Evolutionary conservation across 2,888 invertebrate genomes (phyloP), one percentile per base, ranked within the genome.

Genomic region (Chrysodeixis includens): DNA sequence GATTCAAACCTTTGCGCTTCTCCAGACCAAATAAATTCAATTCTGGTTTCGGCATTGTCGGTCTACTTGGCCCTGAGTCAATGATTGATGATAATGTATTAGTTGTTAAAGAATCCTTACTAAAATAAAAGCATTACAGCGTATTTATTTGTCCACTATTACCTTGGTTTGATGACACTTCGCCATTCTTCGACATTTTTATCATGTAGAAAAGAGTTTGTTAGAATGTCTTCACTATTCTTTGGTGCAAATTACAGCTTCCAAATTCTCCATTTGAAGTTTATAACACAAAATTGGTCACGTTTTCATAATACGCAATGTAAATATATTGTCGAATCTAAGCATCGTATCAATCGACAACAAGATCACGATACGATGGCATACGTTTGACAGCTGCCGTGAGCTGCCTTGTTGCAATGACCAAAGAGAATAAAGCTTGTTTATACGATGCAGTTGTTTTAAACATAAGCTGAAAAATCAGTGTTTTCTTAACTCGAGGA

Each of bases 161-260:
- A 93, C 96, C 95, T 93, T 96, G 96, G 91, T 95, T 96, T 89
- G 96, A 95, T 87, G 96, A 96, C 94, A 96, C 96, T 92, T 96
- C 96, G 93, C 96, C 96, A 95, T 96, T 96, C 93, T 97, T 97
- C 95, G 97, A 97, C 97, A 97, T 97, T 95, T 92, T 93, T 87
- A 77, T 69, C 58, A 91, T 94, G 89, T 46, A 74, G 65, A 71
- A 75, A 82, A 81, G 62, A 79, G 72, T 69, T 72, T 75, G 75
- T 26, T 76, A 63, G 51, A 85, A 77, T 79, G 83, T 84, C 84
- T 86, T 84, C 72, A 86, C 81, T 88, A 88, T 81, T 88, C 86
- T 90, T 90, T 88, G 86, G 87, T 88, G 86, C 82, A 85, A 76
- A 79, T 85, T 78, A 85, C 78, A 76, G 81, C 69, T 84, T 83